Percentiles rank a stretch among this genome's conserved stretches.
Evolutionary conservation across 2,797 vertebrate species (phyloP).

Genomic region (Neosilurus hyrtlii): DNA sequence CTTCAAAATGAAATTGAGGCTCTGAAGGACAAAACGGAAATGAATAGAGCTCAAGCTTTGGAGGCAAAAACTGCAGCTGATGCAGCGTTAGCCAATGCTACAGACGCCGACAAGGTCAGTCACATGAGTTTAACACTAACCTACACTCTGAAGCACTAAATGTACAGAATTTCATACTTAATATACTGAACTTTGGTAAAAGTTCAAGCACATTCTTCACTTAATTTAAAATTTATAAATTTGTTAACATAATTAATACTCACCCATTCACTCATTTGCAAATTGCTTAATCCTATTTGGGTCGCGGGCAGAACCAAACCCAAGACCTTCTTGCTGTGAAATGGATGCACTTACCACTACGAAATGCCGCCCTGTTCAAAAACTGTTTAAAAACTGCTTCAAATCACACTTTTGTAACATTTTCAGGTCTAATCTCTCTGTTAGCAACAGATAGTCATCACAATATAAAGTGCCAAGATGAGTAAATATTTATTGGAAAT

Average conservation of each 20-base stretch:
- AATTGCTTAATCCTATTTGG: too few relatives aligned
- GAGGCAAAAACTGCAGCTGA: conserved; percentile 65
- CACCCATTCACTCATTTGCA: too few relatives aligned
- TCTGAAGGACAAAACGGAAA: conserved; percentile 69
- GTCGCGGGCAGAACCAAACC: too few relatives aligned
- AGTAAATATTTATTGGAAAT: background rate
- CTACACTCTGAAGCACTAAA: background rate
- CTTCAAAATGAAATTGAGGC: conserved; percentile 63
- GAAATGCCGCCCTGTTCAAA: too few relatives aligned
- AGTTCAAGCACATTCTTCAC: background rate
- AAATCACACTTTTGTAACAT: background rate
- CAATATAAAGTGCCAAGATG: background rate
- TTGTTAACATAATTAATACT: too few relatives aligned
- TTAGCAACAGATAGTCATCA: background rate
- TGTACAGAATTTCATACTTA: background rate
- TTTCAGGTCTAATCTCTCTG: background rate
- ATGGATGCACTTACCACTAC: too few relatives aligned
- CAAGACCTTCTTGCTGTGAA: too few relatives aligned
- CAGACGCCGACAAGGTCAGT: conserved; percentile 62
- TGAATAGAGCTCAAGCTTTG: conserved; percentile 65
- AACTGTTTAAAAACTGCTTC: too few relatives aligned
- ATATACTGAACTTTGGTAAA: too few relatives aligned
- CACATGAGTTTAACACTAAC: background rate
- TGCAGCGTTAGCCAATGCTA: conserved; percentile 56
- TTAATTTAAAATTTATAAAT: too few relatives aligned